Percentiles rank a stretch among this genome's conserved stretches.
Conservation (phyloP, 2,797 vertebrate genomes). For the Phrynocephalus forsythii region DNA sequence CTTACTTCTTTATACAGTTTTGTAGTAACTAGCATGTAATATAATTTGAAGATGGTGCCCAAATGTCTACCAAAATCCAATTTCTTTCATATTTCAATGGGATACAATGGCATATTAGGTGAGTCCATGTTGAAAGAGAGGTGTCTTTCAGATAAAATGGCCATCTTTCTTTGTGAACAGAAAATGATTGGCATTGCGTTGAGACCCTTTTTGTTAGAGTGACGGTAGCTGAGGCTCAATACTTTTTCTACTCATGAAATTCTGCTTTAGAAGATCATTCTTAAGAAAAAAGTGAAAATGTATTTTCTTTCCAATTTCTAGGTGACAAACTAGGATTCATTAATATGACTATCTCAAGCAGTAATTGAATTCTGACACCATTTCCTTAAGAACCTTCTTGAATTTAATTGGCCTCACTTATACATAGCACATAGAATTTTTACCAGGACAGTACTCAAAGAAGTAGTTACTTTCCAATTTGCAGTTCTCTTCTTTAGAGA, state of each 20-base stretch:
- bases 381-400: slow-evolving; percentile 7
- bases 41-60: slow-evolving; percentile 1
- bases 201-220: background rate
- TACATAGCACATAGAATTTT: slow-evolving; percentile 35
- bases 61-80: background rate
- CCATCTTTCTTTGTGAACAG: background rate
- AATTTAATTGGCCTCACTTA: slow-evolving; percentile 44
- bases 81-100: background rate
- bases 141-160: slow-evolving; percentile 16
- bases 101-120: background rate
- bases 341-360: slow-evolving; percentile 34
- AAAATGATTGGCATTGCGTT: slow-evolving; percentile 19
- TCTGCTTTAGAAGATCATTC: background rate
- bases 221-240: background rate
- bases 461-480: background rate
- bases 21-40: background rate
- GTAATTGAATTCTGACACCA: slow-evolving; percentile 30
- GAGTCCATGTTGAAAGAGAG: background rate
- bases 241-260: background rate
- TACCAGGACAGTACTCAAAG: slow-evolving; percentile 15
- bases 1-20: background rate
- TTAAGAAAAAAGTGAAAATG: background rate
- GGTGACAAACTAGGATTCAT: slow-evolving; percentile 9
- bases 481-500: slow-evolving; percentile 29
- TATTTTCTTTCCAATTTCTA: slow-evolving; percentile 37